A percentile compares a stretch with the other conserved stretches of the same genome.
phyloP scores from a whole-genome alignment of 1,140 invertebrate genomes.

The Heliconius hewitsoni region DNA sequence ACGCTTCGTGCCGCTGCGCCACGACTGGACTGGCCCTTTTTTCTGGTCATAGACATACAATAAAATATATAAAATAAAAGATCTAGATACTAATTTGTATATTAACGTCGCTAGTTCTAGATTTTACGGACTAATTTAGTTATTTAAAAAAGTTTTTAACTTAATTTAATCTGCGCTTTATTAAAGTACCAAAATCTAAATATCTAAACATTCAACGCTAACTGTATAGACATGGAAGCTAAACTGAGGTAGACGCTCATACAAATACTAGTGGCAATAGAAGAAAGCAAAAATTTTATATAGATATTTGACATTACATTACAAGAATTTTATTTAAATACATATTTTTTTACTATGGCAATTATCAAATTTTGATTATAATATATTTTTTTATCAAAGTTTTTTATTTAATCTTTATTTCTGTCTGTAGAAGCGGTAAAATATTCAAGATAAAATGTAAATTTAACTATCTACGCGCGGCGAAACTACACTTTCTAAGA shows the following conservation, averaged over 20 bases:
- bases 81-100: background rate
- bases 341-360: background rate
- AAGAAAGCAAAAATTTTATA: background rate
- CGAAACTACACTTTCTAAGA: background rate
- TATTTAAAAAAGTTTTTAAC: too few species aligned
- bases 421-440: background rate
- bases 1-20: too few species aligned
- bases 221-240: slow-evolving; percentile 35
- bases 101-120: too few species aligned
- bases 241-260: slow-evolving; percentile 39
- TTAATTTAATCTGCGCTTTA: too few species aligned
- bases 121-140: too few species aligned
- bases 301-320: background rate
- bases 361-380: background rate
- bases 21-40: background rate
- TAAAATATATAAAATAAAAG: background rate
- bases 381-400: background rate
- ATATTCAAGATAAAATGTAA: background rate
- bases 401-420: background rate
- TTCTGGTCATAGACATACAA: background rate
- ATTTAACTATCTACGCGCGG: slow-evolving; percentile 5
- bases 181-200: background rate
- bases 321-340: background rate
- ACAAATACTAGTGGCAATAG: slow-evolving; percentile 11
- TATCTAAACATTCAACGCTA: slow-evolving; percentile 17